Evolutionary conservation across 2,888 invertebrate species (phyloP).

Genomic region (Exocentrus adspersus): DNA sequence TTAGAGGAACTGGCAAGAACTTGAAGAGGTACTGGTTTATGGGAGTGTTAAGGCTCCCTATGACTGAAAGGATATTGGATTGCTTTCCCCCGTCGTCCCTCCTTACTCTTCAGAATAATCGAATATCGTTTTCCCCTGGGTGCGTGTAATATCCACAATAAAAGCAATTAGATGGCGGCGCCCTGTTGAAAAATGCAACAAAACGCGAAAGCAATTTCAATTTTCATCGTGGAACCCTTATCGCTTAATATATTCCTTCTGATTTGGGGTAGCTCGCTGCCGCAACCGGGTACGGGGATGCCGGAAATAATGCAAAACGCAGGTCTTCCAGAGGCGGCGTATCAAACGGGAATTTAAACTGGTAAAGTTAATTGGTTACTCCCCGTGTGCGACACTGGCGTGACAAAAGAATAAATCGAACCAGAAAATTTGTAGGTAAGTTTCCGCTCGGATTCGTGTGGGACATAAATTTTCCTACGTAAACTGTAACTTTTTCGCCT

Average conservation of each 20-base stretch:
- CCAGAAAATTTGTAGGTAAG: constrained; percentile 54
- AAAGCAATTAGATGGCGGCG: constrained; percentile 18
- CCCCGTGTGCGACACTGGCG: not conserved
- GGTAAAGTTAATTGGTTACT: not conserved
- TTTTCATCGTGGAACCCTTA: constrained; percentile 40
- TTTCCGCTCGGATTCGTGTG: constrained; percentile 54
- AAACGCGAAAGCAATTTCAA: constrained; percentile 27
- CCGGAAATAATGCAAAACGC: constrained; percentile 21
- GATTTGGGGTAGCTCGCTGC: constrained; percentile 37
- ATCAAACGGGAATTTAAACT: not conserved
- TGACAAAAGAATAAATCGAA: constrained; percentile 50
- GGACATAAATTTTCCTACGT: constrained; percentile 52
- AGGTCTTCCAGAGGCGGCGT: not conserved
- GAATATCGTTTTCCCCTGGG: constrained; percentile 6
- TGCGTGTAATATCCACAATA: constrained; percentile 5
- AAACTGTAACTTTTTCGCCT: constrained; percentile 58
- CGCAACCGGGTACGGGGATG: not conserved
- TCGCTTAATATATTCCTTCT: constrained; percentile 54
- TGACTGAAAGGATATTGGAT: not conserved
- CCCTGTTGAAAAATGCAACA: constrained; percentile 27
- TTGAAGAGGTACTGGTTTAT: not conserved
- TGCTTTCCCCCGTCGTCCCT: too few species aligned
- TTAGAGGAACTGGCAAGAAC: constrained; percentile 9
- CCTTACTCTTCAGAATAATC: too few species aligned
- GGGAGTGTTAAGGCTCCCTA: not conserved